phyloP scores from a whole-genome alignment of 2,888 invertebrate species.

The Pandemis corylana region DNA sequence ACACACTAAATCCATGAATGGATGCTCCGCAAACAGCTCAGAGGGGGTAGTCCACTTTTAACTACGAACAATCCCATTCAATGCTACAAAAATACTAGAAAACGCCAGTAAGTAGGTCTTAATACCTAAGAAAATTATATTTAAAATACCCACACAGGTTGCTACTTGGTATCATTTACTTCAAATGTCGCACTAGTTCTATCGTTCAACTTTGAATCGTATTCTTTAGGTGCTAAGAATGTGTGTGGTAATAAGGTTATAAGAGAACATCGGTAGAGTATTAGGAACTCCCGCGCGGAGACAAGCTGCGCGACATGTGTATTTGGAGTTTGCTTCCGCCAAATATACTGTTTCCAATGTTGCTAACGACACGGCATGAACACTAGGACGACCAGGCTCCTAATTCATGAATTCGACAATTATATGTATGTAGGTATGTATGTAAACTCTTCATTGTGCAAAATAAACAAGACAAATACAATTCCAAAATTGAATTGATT shows the following conservation, averaged over 20 bases:
- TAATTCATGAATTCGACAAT: too few relatives aligned
- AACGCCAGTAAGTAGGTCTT: background rate
- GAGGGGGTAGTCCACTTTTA: slow-evolving; percentile 21
- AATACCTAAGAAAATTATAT: slow-evolving; percentile 7
- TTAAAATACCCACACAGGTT: slow-evolving; percentile 14
- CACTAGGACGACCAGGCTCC: background rate
- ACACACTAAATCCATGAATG: background rate
- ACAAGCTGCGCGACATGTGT: slow-evolving; percentile 35
- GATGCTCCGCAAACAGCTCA: slow-evolving; percentile 2
- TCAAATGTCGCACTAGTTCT: background rate
- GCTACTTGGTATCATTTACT: background rate
- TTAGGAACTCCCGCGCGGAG: slow-evolving; percentile 18
- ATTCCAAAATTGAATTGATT: too few relatives aligned
- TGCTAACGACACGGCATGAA: slow-evolving; percentile 8
- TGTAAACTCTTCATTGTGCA: too few relatives aligned
- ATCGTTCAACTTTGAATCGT: background rate
- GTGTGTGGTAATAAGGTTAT: background rate
- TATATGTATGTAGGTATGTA: too few relatives aligned
- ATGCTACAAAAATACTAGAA: background rate
- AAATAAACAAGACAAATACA: too few relatives aligned
- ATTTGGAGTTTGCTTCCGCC: slow-evolving; percentile 27
- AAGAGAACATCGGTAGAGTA: slow-evolving; percentile 20
- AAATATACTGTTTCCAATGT: slow-evolving; percentile 18
- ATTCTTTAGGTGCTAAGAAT: background rate
- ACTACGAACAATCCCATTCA: background rate